Percentiles rank a stretch among this genome's conserved stretches.
Evolutionary conservation across 2,888 invertebrate species (phyloP).

Genomic region (Callyntrura sp.): DNA sequence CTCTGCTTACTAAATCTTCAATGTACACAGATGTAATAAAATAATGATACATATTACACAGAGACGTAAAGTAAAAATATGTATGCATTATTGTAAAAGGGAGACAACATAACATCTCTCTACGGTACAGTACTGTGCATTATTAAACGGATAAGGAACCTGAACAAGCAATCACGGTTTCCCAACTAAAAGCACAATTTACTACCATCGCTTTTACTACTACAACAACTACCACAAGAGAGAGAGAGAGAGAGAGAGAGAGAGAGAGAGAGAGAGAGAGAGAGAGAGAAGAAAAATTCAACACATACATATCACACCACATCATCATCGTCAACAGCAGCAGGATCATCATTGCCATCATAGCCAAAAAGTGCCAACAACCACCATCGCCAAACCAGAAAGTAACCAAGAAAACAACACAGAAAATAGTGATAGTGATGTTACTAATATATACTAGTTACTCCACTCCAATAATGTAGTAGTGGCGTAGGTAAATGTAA

Average conservation of each 20-base stretch:
- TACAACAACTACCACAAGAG: background rate
- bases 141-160: slow-evolving; percentile 57
- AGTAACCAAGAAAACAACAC: slow-evolving; percentile 26
- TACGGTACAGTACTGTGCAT: background rate
- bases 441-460: background rate
- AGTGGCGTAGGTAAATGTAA: background rate
- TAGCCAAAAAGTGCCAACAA: slow-evolving; percentile 31
- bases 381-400: slow-evolving; percentile 21
- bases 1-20: slow-evolving; percentile 19
- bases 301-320: slow-evolving; percentile 18
- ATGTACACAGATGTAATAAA: slow-evolving; percentile 16
- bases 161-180: slow-evolving; percentile 59
- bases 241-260: no score
- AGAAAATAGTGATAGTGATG: slow-evolving; percentile 51
- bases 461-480: background rate
- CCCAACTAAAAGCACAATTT: slow-evolving; percentile 44
- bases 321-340: slow-evolving; percentile 6
- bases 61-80: background rate
- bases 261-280: no score
- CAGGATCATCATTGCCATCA: slow-evolving; percentile 23
- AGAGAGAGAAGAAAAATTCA: background rate
- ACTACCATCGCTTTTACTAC: slow-evolving; percentile 36
- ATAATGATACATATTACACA: background rate
- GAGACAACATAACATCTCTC: no score
- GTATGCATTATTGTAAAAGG: slow-evolving; percentile 16